Evolutionary conservation across 92 coral and sea anemone species (phyloP).

Genomic region (Epizoanthus stellaris): DNA sequence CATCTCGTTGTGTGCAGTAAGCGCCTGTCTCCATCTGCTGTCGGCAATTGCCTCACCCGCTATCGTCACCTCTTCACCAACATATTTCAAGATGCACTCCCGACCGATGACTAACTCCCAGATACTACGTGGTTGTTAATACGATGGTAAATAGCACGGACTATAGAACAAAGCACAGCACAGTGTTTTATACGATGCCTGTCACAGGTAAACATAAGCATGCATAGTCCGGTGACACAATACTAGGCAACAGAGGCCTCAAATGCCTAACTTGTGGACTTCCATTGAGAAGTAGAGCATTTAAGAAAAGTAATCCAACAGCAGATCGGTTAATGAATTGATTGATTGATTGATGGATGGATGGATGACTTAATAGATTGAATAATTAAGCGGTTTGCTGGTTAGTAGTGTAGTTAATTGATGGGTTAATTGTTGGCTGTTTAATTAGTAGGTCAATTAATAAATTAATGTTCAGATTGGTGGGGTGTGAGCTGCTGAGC

Average conservation of each 20-base stretch:
- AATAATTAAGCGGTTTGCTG: background rate
- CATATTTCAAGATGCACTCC: constrained; percentile 6
- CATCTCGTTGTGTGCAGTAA: background rate
- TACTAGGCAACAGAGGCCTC: background rate
- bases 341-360: background rate
- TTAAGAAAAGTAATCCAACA: constrained; percentile 13
- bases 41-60: too few species aligned
- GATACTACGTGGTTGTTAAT: too few species aligned
- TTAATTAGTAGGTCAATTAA: background rate
- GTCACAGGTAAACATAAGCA: constrained; percentile 5
- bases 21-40: too few species aligned
- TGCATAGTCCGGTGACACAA: too few species aligned
- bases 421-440: background rate
- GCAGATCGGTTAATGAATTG: background rate
- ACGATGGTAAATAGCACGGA: background rate
- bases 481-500: too few species aligned
- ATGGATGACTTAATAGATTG: too few species aligned
- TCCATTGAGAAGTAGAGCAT: background rate
- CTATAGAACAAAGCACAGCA: background rate
- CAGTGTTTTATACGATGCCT: constrained; percentile 4
- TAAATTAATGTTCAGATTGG: background rate
- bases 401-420: background rate
- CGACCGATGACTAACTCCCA: background rate
- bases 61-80: background rate
- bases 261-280: background rate